phyloP scores from a whole-genome alignment of 2,888 invertebrate species.

The Zele albiditarsus region DNA sequence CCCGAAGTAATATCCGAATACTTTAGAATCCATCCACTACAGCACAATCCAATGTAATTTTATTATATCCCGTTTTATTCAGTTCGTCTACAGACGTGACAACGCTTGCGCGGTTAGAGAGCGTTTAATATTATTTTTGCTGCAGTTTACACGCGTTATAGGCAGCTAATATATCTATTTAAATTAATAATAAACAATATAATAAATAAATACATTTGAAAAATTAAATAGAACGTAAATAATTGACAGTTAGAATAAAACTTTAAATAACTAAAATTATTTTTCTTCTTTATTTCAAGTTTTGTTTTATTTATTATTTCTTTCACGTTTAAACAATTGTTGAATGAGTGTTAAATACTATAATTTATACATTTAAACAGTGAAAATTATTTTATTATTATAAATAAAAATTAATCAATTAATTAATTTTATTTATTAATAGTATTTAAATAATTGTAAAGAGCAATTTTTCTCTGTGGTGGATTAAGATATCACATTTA shows the following conservation, averaged over 20 bases:
- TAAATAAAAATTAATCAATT: no score
- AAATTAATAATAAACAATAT: neutral
- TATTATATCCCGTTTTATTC: slow-evolving; percentile 19
- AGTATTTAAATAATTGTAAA: no score
- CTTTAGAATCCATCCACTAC: no score
- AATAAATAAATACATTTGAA: neutral
- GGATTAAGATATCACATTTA: no score
- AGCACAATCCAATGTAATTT: neutral
- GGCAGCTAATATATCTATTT: slow-evolving; percentile 42
- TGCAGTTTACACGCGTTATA: slow-evolving; percentile 53
- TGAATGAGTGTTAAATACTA: neutral
- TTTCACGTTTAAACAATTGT: neutral
- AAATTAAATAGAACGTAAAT: no score
- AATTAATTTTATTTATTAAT: no score
- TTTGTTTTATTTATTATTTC: neutral
- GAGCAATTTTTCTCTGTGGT: no score
- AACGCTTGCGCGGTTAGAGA: slow-evolving; percentile 40
- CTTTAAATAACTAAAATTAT: no score
- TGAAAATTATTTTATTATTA: no score
- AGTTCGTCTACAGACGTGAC: slow-evolving; percentile 52
- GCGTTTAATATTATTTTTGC: slow-evolving; percentile 27
- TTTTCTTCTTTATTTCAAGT: neutral
- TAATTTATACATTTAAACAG: neutral
- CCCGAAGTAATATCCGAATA: no score
- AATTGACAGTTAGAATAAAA: no score